Evolutionary conservation across 2,888 invertebrate species (phyloP), one percentile per base, ranked within the genome.

Genomic region (Junonia oenone): DNA sequence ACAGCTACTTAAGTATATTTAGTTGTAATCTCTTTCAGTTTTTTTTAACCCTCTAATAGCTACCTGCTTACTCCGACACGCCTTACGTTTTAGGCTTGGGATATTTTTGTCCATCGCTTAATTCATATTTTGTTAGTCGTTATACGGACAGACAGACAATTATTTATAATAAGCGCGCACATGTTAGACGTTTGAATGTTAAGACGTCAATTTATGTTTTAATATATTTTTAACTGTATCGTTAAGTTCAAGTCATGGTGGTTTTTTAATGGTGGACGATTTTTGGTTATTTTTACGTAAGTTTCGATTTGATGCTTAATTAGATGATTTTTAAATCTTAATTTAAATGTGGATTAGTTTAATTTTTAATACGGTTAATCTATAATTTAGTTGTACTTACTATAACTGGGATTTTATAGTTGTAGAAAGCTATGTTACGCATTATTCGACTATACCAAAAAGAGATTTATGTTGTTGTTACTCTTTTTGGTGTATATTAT

Each of bases 131-230:
- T 17, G 40, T n/a, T n/a, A n/a, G n/a, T n/a, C n/a, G n/a, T n/a
- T n/a, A n/a, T 27, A 52, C 51, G 17, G 47, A 57, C 43, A 35
- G 53, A 58, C 57, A 46, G 38, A 50, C 54, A 50, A 54, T 58
- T 54, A 58, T 50, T 46, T 58, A 54, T 46, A 50, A 54, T 54
- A 54, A 54, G 31, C 54, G 54, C 9, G 38, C 57, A 57, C 50
- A 57, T 57, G 57, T 57, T 54, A 47, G 47, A 19, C 53, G 38
- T 54, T 47, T 29, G 33, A 54, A 48, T 48, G 40, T 48, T 54
- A 40, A 54, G 53, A 47, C 33, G 38, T 47, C 29, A 53, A 47
- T 54, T 48, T 54, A 54, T 54, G 27, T 13, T 22, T 48, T 15
- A 40, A 13, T 40, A 31, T 26, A 26, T 26, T 43, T 43, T 43